These are phyloP conservation scores for Pherbina coryleti DNA, from an alignment of 2,888 invertebrate species.

Conservation along the genomic window DNA sequence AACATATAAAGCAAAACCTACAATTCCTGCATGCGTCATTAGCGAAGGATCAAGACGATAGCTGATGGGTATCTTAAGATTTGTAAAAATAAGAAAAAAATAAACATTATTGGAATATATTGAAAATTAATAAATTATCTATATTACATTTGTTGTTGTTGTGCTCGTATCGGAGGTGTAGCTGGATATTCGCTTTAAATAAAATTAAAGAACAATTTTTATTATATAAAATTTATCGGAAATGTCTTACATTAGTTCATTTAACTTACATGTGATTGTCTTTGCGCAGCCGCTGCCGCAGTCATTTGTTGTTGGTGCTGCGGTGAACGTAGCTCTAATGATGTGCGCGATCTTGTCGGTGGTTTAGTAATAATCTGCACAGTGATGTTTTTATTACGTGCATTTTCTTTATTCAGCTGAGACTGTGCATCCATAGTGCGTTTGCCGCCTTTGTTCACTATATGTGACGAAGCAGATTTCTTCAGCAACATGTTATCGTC, in stretches of 20 bases:
- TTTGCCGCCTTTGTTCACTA: conserved; percentile 59
- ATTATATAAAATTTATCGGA: conserved; percentile 22
- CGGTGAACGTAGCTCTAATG: conserved; percentile 65
- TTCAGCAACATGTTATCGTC: conserved; percentile 66
- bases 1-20: conserved; percentile 3
- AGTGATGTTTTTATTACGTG: conserved; percentile 64
- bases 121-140: not conserved
- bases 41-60: conserved; percentile 62
- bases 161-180: conserved; percentile 55
- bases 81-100: too few relatives aligned
- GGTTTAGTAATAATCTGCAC: conserved; percentile 69
- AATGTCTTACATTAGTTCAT: conserved; percentile 4
- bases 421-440: conserved; percentile 56
- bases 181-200: conserved; percentile 55
- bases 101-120: conserved; percentile 16
- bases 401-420: conserved; percentile 66
- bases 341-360: conserved; percentile 67
- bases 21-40: conserved; percentile 46
- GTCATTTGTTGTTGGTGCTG: conserved; percentile 48
- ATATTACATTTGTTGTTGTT: conserved; percentile 54
- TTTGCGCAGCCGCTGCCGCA: conserved; percentile 50
- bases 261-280: conserved; percentile 55
- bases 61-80: conserved; percentile 55
- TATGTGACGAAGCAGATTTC: conserved; percentile 63
- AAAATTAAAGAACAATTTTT: conserved; percentile 34